Evolutionary conservation across 2,888 invertebrate genomes (phyloP).

Genomic region (Andrena fulva): DNA sequence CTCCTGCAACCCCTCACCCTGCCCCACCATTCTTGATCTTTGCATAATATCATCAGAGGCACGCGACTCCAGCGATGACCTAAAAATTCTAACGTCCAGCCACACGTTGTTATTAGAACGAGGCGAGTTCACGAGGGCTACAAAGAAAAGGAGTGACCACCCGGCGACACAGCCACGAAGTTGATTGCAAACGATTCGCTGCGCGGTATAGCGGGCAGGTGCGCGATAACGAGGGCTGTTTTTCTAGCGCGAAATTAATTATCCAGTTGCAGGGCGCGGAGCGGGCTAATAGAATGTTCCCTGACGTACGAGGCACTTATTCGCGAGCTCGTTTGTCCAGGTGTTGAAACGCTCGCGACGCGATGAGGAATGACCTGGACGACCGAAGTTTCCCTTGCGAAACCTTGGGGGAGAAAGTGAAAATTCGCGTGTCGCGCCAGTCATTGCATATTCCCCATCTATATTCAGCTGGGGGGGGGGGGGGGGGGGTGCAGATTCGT

Average conservation of each 20-base stretch:
- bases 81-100: constrained; percentile 45
- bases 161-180: neutral
- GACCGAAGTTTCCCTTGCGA: neutral
- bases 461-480: neutral
- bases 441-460: neutral
- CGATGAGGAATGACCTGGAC: neutral
- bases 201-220: constrained; percentile 21
- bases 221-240: constrained; percentile 12
- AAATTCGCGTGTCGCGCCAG: constrained; percentile 1
- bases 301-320: neutral
- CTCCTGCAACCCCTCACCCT: no score
- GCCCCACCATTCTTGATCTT: neutral
- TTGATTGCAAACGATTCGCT: constrained; percentile 41
- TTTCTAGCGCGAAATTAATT: constrained; percentile 29
- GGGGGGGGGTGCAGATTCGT: neutral
- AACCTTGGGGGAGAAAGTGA: neutral
- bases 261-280: neutral
- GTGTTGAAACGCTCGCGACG: neutral
- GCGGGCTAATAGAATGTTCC: constrained; percentile 10
- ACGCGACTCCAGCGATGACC: constrained; percentile 46
- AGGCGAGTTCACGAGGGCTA: constrained; percentile 13
- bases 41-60: constrained; percentile 34
- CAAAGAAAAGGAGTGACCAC: constrained; percentile 49
- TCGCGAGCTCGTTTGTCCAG: neutral
- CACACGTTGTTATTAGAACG: constrained; percentile 44